Evolutionary conservation across 30 jellyfish, hydroid and myxozoan species (phyloP).

Genomic region (Aurelia aurita complex sp. Pacific): DNA sequence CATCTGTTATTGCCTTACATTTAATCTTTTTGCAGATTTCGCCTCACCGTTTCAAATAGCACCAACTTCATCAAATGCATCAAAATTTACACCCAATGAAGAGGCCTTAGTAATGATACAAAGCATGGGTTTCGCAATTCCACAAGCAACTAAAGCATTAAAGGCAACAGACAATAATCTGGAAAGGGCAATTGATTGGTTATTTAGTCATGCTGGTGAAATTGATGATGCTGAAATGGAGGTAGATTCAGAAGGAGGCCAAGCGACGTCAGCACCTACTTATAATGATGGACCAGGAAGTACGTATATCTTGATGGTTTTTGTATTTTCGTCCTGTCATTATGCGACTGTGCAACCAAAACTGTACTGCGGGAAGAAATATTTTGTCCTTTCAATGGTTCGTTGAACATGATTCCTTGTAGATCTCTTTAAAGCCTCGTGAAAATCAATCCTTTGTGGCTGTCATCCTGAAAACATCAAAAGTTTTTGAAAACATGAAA

Average conservation of each 20-base stretch:
- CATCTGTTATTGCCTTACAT: no score
- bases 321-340: neutral
- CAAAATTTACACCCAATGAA: constrained; percentile 31
- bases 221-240: constrained; percentile 61
- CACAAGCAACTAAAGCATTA: constrained; percentile 86
- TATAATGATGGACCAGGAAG: constrained; percentile 87
- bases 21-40: neutral
- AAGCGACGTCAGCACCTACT: constrained; percentile 25
- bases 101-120: constrained; percentile 66
- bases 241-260: constrained; percentile 32
- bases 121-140: constrained; percentile 93
- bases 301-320: constrained; percentile 5
- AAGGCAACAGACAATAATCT: constrained; percentile 78
- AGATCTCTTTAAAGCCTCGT: no score
- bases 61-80: neutral
- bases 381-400: no score
- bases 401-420: no score
- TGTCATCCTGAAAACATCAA: no score
- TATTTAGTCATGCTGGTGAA: constrained; percentile 81
- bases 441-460: no score
- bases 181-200: constrained; percentile 98
- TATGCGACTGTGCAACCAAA: no score
- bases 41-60: constrained; percentile 37
- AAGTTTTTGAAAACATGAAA: no score
- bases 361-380: no score